Conservation (phyloP, 2,797 vertebrate species). For the Ambastaia sidthimunki region DNA sequence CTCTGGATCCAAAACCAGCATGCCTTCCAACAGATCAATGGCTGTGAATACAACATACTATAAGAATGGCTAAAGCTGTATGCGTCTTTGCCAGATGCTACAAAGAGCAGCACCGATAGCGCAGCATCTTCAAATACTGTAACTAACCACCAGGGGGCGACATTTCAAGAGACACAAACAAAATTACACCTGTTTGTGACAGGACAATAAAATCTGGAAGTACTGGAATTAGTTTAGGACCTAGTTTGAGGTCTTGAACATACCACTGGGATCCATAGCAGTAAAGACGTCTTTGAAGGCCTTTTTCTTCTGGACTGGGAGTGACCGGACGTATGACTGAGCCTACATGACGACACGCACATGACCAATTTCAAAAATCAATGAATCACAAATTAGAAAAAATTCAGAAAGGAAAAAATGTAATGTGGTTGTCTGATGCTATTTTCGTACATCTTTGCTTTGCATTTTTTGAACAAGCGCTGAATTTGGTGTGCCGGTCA, state of each 20-base stretch:
- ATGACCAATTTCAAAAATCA: neutral
- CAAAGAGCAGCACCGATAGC: neutral
- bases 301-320: slow-evolving; percentile 78
- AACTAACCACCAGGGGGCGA: slow-evolving; percentile 15
- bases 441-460: slow-evolving; percentile 79
- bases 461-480: slow-evolving; percentile 82
- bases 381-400: neutral
- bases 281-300: slow-evolving; percentile 78
- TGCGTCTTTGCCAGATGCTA: neutral
- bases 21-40: slow-evolving; percentile 77
- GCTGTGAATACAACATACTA: slow-evolving; percentile 63
- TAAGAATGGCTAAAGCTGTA: too few species aligned
- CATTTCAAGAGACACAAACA: neutral
- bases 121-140: neutral
- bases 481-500: slow-evolving; percentile 79
- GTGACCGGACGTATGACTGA: slow-evolving; percentile 76
- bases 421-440: neutral
- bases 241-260: neutral
- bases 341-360: slow-evolving; percentile 68
- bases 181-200: neutral
- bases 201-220: neutral
- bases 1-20: slow-evolving; percentile 82
- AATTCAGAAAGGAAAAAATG: neutral
- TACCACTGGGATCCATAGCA: slow-evolving; percentile 75
- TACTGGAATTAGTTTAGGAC: neutral